Percentiles rank a stretch among this genome's conserved stretches.
Evolutionary conservation across 2,888 invertebrate species (phyloP).

Genomic region (Caenorhabditis sp.): DNA sequence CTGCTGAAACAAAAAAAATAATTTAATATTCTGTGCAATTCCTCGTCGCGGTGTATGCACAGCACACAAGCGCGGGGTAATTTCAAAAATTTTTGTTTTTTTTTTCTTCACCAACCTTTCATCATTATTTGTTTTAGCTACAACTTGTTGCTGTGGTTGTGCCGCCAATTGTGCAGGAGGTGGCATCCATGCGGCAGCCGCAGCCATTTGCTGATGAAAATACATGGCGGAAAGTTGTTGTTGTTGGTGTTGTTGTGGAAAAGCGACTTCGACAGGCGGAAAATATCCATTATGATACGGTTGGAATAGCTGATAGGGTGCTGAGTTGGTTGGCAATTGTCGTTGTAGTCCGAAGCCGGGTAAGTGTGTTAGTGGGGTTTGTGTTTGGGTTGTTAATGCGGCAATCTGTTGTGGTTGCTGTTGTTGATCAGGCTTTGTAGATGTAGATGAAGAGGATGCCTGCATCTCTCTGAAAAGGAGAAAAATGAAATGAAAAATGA

Average conservation of each 20-base stretch:
- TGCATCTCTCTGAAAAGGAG: no score
- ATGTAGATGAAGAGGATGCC: no score
- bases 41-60: no score
- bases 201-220: conserved; percentile 4
- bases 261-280: conserved; percentile 7
- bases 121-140: not conserved
- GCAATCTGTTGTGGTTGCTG: no score
- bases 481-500: no score
- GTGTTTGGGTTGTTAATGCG: not conserved
- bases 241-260: not conserved
- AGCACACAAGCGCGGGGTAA: no score
- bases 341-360: conserved; percentile 28
- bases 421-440: no score
- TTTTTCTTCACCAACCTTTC: no score
- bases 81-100: no score
- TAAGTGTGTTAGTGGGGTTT: conserved; percentile 3
- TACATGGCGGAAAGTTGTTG: conserved; percentile 3
- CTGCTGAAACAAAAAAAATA: not conserved
- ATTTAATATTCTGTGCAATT: no score
- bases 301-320: conserved; percentile 3
- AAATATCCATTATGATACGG: conserved; percentile 9
- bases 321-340: conserved; percentile 8
- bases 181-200: not conserved
- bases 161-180: not conserved
- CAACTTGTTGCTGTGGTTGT: not conserved